Conservation (phyloP, 2,797 vertebrate species). For the Peromyscus eremicus region DNA sequence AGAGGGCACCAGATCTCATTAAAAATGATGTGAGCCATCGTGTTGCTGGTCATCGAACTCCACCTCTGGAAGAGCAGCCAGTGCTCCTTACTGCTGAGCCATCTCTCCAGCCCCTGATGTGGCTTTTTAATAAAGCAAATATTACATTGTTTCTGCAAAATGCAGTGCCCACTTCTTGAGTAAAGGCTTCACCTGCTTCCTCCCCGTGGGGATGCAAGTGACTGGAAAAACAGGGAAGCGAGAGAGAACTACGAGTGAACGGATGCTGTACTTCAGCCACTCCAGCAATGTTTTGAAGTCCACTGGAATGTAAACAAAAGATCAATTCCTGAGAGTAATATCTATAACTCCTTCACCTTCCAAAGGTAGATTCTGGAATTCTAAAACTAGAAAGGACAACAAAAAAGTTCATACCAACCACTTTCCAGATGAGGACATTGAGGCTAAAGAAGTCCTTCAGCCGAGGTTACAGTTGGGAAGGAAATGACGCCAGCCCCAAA, state of each 20-base stretch:
- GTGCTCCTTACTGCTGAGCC: too few species aligned
- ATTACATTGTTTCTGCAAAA: neutral
- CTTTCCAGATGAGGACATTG: neutral
- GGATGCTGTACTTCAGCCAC: neutral
- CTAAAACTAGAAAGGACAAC: slow-evolving; percentile 1
- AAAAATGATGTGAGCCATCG: too few species aligned
- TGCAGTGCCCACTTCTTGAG: neutral
- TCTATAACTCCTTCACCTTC: neutral
- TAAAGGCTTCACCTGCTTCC: neutral
- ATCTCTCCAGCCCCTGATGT: neutral
- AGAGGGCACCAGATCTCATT: too few species aligned
- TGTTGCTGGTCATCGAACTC: too few species aligned
- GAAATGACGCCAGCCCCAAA: neutral
- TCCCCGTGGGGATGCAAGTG: neutral
- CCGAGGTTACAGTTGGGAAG: neutral
- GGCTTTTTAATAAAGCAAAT: neutral
- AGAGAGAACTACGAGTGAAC: neutral
- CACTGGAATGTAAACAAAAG: neutral
- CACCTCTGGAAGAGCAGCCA: too few species aligned
- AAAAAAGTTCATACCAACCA: neutral
- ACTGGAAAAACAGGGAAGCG: neutral
- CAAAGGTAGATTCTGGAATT: neutral
- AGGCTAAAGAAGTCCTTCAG: neutral
- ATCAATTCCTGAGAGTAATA: neutral
- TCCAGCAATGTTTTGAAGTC: neutral